Conservation (phyloP, 2,888 invertebrate genomes). For the Magallana nippona region DNA sequence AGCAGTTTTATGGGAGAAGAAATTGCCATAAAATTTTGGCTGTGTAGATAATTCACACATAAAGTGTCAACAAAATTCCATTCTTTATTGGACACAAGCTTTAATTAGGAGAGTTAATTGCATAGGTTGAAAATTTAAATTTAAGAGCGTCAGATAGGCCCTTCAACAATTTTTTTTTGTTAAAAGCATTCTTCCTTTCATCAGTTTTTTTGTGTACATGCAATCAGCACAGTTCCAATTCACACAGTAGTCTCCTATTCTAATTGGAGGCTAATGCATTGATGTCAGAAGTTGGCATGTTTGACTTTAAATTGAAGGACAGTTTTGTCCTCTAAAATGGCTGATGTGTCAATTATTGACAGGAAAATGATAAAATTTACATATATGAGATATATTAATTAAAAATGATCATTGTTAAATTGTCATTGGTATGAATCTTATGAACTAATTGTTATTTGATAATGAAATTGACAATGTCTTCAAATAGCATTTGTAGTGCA, state of each 20-base stretch:
- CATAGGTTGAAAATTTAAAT: not conserved
- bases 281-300: too few relatives aligned
- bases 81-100: not conserved
- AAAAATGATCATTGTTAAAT: too few relatives aligned
- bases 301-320: too few relatives aligned
- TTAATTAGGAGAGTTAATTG: constrained; percentile 23
- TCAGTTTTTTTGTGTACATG: not conserved
- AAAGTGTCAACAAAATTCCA: constrained; percentile 1
- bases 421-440: too few relatives aligned
- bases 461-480: too few relatives aligned
- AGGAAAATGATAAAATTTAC: too few relatives aligned
- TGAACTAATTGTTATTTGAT: too few relatives aligned
- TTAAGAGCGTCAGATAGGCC: constrained; percentile 3
- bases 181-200: not conserved
- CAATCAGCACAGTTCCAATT: not conserved
- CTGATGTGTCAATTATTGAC: too few relatives aligned
- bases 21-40: not conserved
- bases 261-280: too few relatives aligned
- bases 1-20: constrained; percentile 14
- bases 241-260: not conserved
- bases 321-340: not conserved
- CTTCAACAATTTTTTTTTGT: not conserved
- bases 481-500: too few relatives aligned
- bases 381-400: too few relatives aligned
- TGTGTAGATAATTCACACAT: constrained; percentile 15